Conservation (phyloP, 1,140 invertebrate species). For the Gonioctena quinquepunctata region DNA sequence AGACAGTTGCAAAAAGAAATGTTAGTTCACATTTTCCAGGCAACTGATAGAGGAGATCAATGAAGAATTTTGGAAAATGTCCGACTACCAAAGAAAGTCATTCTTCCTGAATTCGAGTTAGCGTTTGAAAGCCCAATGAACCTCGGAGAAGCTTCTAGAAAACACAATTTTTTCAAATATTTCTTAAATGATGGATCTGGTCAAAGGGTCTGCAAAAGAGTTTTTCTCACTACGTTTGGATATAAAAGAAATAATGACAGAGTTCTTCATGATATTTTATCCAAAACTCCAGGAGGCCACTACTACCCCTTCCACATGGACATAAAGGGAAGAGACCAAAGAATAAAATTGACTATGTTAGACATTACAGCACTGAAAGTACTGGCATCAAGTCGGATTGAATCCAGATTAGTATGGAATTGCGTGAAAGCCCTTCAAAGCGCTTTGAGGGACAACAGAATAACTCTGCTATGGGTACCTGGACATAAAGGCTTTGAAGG, state of each 20-base stretch:
- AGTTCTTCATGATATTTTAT: background rate
- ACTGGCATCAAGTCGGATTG: too few relatives aligned
- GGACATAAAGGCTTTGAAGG: too few relatives aligned
- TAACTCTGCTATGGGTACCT: too few relatives aligned
- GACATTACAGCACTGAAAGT: too few relatives aligned
- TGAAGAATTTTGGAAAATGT: background rate
- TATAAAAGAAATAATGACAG: background rate
- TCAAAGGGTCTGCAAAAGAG: background rate
- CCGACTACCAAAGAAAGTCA: background rate
- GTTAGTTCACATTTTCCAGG: background rate
- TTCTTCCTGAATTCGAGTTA: background rate
- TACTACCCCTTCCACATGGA: background rate
- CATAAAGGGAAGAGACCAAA: background rate
- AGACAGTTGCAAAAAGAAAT: background rate
- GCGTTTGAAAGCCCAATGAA: background rate
- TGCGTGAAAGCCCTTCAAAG: too few relatives aligned
- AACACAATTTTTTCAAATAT: background rate
- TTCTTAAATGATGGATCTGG: background rate
- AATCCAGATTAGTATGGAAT: too few relatives aligned
- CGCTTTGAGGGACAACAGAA: too few relatives aligned
- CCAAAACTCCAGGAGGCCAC: background rate
- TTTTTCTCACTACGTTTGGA: background rate
- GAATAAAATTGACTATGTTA: background rate
- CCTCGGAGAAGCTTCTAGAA: background rate
- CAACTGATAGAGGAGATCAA: background rate